These are phyloP conservation scores for Therioaphis trifolii DNA, from an alignment of 2,888 invertebrate species.

Conservation along the genomic window DNA sequence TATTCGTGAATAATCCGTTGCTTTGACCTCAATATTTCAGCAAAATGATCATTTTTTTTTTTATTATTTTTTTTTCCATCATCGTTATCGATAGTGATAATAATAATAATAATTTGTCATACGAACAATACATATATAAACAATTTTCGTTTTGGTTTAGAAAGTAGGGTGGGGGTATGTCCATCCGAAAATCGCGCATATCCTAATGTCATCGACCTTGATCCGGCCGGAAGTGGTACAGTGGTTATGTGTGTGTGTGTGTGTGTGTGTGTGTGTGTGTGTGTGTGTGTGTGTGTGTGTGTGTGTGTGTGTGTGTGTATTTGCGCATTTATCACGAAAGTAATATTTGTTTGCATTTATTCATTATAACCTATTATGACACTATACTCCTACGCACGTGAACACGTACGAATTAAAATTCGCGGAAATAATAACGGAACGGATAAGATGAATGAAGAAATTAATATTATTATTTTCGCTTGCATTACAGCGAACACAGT, in stretches of 20 bases:
- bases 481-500: slow-evolving; percentile 42
- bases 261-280: background rate
- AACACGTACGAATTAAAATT: background rate
- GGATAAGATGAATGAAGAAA: background rate
- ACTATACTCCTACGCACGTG: background rate
- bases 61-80: no score
- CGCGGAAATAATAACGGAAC: background rate
- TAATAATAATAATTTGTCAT: no score
- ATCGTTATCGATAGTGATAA: no score
- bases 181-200: slow-evolving; percentile 20
- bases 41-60: no score
- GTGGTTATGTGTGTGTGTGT: background rate
- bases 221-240: slow-evolving; percentile 26
- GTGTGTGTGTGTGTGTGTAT: background rate
- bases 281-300: background rate
- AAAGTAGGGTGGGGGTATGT: background rate
- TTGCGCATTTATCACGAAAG: background rate
- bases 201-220: slow-evolving; percentile 48
- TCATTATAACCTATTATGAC: background rate
- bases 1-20: no score
- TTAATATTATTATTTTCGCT: background rate
- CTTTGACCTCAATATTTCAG: no score
- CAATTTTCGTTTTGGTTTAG: no score
- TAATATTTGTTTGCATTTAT: slow-evolving; percentile 15
- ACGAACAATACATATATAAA: no score